Evolutionary conservation across 2,797 vertebrate species (phyloP), one percentile per base, ranked within the genome.

Genomic region (Garrulus glandarius): DNA sequence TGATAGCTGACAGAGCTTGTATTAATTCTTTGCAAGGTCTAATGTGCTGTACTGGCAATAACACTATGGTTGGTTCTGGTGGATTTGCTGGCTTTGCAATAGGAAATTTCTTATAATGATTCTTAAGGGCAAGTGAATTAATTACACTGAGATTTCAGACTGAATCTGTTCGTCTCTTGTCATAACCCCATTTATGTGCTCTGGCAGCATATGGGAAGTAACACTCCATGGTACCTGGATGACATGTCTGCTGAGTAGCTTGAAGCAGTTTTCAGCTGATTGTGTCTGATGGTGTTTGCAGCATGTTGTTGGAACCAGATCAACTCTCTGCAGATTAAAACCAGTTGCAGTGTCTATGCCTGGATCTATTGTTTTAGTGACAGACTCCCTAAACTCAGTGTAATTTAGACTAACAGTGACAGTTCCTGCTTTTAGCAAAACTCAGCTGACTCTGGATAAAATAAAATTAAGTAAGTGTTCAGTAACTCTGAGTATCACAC

Each of bases 191-290:
- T 92, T 68, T 67, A 87, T 82, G 64, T 87, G 65, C 89, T 78
- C 89, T 94, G 96, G 87, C 89, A 95, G 82, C 94, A 92, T 94
- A 95, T 88, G 95, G 94, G 95, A 89, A 87, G 84, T 96, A 95
- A 93, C 93, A 95, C 90, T 93, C 76, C 82, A 18, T 93, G 70
- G 93, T 97, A 97, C 95, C 95, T 97, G 96, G 95, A 89, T 95
- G 95, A 91, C 96, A 95, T 95, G 93, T 95, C 94, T 95, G 87
- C 86, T 88, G 74, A 91, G 88, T 96, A 89, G 96, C 96, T 97
- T 83, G 81, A 92, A 94, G 95, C 97, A 36, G 78, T 94, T 81
- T 94, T 92, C 47, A 13, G 65, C 86, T 96, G 95, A 89, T 95
- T 95, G 90, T 94, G 96, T 96, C 95, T 96, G 94, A 83, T 96